Evolutionary conservation across 2,888 invertebrate species (phyloP).

Genomic region (Drosophila fungiperda): DNA sequence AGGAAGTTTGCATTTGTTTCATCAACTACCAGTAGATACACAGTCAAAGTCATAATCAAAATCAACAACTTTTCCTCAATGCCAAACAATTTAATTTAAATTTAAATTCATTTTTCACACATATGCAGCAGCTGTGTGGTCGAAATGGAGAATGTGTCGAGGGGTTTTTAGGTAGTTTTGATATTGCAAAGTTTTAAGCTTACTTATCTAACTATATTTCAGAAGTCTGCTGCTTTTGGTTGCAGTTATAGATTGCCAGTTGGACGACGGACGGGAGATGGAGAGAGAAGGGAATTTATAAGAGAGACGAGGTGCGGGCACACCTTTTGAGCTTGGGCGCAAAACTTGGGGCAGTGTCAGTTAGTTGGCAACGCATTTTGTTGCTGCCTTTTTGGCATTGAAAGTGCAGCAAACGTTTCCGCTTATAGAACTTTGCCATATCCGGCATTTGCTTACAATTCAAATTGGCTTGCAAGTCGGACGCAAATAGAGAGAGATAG

Average conservation of each 20-base stretch:
- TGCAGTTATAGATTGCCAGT: slow-evolving; percentile 56
- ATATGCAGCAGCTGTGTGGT: slow-evolving; percentile 15
- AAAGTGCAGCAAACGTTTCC: slow-evolving; percentile 71
- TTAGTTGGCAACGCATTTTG: slow-evolving; percentile 42
- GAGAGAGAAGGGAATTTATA: too few relatives aligned
- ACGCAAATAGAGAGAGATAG: slow-evolving; percentile 2
- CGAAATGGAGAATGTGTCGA: background rate
- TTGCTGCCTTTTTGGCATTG: slow-evolving; percentile 57
- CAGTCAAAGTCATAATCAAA: slow-evolving; percentile 10
- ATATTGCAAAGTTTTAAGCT: slow-evolving; percentile 57
- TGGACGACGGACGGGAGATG: background rate
- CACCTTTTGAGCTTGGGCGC: slow-evolving; percentile 25
- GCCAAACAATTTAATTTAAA: slow-evolving; percentile 63
- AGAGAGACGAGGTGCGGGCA: background rate
- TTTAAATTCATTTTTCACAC: slow-evolving; percentile 66
- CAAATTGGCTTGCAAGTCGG: slow-evolving; percentile 60
- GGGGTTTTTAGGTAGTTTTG: background rate
- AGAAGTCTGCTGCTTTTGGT: slow-evolving; percentile 32
- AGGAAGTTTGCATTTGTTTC: slow-evolving; percentile 50
- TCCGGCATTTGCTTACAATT: slow-evolving; percentile 71
- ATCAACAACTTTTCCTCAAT: slow-evolving; percentile 51
- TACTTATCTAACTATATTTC: slow-evolving; percentile 57
- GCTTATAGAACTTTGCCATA: slow-evolving; percentile 70
- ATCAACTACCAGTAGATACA: slow-evolving; percentile 16
- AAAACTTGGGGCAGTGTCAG: slow-evolving; percentile 39